Conservation (phyloP, 2,797 vertebrate genomes). For the Dendrocincla tyrannina region DNA sequence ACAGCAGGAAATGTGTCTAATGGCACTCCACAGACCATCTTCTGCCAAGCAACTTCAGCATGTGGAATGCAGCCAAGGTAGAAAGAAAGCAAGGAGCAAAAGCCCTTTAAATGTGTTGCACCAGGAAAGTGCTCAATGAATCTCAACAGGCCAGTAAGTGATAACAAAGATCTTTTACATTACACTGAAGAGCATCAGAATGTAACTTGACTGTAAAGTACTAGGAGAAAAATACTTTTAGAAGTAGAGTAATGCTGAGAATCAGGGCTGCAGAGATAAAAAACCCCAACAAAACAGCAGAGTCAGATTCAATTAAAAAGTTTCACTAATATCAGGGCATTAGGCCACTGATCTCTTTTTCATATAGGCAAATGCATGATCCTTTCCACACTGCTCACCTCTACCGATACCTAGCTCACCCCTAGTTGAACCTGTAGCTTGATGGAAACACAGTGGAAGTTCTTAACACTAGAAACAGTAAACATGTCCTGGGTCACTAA, state of each 20-base stretch:
- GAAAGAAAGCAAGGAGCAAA: not conserved
- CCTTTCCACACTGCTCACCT: not conserved
- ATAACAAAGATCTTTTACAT: not conserved
- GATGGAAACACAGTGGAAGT: not conserved
- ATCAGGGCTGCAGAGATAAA: not conserved
- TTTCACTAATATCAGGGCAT: not conserved
- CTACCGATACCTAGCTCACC: not conserved
- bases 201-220: not conserved
- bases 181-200: not conserved
- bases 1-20: not conserved
- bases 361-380: not conserved
- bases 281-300: not conserved
- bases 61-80: accelerated
- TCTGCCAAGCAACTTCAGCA: not conserved
- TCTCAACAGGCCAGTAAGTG: not conserved
- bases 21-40: not conserved
- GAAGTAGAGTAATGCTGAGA: not conserved
- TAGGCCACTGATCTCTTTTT: not conserved
- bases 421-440: not conserved
- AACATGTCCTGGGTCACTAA: not conserved
- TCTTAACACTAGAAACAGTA: not conserved
- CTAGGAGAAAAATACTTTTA: not conserved
- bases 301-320: not conserved
- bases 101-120: not conserved
- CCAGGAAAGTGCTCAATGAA: not conserved